Conservation (phyloP, 2,113 vertebrate species). For the Corythoichthys haematopterus region DNA sequence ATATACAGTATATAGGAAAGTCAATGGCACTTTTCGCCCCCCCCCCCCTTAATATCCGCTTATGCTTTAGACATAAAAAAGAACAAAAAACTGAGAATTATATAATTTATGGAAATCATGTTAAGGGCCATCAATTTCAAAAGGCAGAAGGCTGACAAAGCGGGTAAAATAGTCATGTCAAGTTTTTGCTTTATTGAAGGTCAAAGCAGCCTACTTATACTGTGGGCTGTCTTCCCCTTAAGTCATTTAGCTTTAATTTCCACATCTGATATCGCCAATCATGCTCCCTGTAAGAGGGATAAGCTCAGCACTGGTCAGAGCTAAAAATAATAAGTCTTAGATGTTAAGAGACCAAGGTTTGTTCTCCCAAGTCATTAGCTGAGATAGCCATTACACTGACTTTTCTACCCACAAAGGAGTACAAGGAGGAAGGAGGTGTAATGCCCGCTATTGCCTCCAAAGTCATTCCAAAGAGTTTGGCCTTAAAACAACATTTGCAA, state of each 20-base stretch:
- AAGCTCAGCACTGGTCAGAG: conserved; percentile 73
- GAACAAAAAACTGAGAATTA: conserved; percentile 7
- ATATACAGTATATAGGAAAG: too few species aligned
- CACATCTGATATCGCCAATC: conserved; percentile 77
- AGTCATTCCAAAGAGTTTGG: conserved; percentile 74
- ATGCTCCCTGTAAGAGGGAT: conserved; percentile 72
- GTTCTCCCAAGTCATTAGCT: conserved; percentile 81
- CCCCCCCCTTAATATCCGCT: too few species aligned
- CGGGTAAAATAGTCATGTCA: conserved; percentile 58
- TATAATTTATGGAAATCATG: conserved; percentile 48
- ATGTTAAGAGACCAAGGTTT: conserved; percentile 79
- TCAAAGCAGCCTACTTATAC: conserved; percentile 75
- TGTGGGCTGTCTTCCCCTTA: conserved; percentile 75
- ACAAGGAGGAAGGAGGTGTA: conserved; percentile 49
- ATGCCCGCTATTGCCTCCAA: conserved; percentile 66
- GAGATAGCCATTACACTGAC: conserved; percentile 73
- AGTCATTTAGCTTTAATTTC: conserved; percentile 81
- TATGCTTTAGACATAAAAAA: not conserved
- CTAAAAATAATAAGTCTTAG: conserved; percentile 81
- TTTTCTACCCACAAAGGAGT: conserved; percentile 68
- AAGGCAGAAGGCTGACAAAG: conserved; percentile 51
- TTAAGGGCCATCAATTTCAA: conserved; percentile 45
- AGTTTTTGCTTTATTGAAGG: conserved; percentile 73
- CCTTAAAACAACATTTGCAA: conserved; percentile 41
- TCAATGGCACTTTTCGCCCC: too few species aligned